Percentiles rank a stretch among this genome's conserved stretches.
Evolutionary conservation across 2,888 invertebrate genomes (phyloP).

Genomic region (Clepsis dumicolana): DNA sequence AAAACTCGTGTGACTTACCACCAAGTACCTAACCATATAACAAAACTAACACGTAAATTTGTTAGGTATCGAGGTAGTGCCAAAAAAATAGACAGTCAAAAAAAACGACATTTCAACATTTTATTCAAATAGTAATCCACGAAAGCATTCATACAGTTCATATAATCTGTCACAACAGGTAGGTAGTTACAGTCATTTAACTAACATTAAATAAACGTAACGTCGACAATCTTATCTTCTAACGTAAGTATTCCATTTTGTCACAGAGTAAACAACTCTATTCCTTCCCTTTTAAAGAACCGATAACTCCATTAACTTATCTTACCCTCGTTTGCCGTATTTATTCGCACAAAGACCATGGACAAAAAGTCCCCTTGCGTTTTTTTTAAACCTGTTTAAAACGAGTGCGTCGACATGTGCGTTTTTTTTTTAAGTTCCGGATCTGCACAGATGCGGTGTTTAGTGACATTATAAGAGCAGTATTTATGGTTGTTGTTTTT

Average conservation of each 20-base stretch:
- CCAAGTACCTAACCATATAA: too few species aligned
- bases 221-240: conserved; percentile 10
- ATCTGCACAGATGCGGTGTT: conserved; percentile 52
- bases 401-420: conserved; percentile 58
- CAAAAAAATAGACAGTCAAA: too few species aligned
- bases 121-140: too few species aligned
- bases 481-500: conserved; percentile 31
- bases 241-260: conserved; percentile 22
- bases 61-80: too few species aligned
- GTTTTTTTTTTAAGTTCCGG: conserved; percentile 54
- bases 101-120: too few species aligned
- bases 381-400: conserved; percentile 44
- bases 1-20: too few species aligned
- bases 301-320: conserved; percentile 37
- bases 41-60: too few species aligned
- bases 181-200: not conserved
- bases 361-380: conserved; percentile 29
- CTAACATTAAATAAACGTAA: not conserved
- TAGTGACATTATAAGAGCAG: conserved; percentile 49
- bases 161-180: not conserved
- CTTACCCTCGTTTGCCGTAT: conserved; percentile 28
- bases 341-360: conserved; percentile 32
- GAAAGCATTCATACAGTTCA: too few species aligned
- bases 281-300: conserved; percentile 13
- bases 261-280: conserved; percentile 26